Evolutionary conservation across 2,797 vertebrate species (phyloP).

Genomic region (Setipinna tenuifilis): DNA sequence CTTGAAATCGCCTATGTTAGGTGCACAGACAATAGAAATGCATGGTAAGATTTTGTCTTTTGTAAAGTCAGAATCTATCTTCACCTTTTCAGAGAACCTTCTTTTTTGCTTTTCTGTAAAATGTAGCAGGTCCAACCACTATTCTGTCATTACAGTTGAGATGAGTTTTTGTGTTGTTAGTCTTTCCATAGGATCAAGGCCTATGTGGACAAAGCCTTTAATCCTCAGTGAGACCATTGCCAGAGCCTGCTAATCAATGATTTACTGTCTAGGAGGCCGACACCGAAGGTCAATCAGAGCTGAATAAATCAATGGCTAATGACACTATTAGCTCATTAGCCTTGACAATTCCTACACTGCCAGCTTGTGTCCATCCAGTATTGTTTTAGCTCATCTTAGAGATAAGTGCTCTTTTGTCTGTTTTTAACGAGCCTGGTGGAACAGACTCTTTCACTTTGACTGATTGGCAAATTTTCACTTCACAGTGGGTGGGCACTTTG

Average conservation of each 20-base stretch:
- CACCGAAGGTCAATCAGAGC: conserved; percentile 63
- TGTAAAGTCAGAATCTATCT: no score
- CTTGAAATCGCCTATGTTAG: no score
- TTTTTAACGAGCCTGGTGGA: background rate
- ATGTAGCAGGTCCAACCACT: background rate
- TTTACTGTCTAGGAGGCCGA: conserved; percentile 64
- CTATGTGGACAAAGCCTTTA: conserved; percentile 57
- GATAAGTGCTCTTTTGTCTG: background rate
- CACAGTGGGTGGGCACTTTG: no score
- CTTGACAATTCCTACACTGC: conserved; percentile 48
- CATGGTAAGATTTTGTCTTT: no score
- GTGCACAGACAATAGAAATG: no score
- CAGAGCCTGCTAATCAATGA: conserved; percentile 68
- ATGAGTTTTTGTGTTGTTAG: background rate
- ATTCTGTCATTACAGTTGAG: background rate
- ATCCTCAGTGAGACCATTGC: conserved; percentile 64
- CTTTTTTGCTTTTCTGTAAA: background rate
- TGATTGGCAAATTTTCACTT: no score
- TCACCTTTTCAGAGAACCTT: background rate
- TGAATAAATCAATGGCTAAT: conserved; percentile 71
- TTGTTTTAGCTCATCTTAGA: background rate
- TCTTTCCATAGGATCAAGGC: background rate
- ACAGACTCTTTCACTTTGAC: no score
- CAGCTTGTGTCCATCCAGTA: background rate
- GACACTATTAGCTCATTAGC: conserved; percentile 64